Evolutionary conservation across 2,113 vertebrate species (phyloP).

Genomic region (Coreoperca whiteheadi): DNA sequence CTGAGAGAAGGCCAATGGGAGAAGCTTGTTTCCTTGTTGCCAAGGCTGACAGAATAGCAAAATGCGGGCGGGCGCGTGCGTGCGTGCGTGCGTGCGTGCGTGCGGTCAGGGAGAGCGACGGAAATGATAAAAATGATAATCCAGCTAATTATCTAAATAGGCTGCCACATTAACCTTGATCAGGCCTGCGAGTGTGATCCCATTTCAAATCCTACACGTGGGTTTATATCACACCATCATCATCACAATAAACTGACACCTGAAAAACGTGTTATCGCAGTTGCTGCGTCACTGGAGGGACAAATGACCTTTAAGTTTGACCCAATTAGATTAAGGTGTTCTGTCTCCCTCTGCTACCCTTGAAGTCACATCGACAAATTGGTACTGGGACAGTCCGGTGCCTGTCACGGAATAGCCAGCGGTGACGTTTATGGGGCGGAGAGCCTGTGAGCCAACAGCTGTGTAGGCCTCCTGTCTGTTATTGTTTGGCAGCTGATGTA

Average conservation of each 20-base stretch:
- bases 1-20: conserved; percentile 67
- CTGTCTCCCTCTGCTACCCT: neutral
- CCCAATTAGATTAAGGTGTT: neutral
- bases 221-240: neutral
- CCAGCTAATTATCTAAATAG: neutral
- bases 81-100: neutral
- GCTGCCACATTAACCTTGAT: neutral
- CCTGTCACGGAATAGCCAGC: conserved; percentile 43
- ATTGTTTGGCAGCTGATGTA: conserved; percentile 11
- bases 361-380: conserved; percentile 5
- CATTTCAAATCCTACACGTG: neutral
- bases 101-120: neutral
- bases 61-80: neutral
- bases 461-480: conserved; percentile 16
- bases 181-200: neutral
- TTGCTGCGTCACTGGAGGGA: conserved; percentile 4
- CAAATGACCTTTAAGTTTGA: conserved; percentile 8
- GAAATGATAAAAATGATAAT: neutral
- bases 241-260: neutral
- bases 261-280: neutral
- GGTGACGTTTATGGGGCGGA: conserved; percentile 31
- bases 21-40: conserved; percentile 70
- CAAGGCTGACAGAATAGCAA: conserved; percentile 60
- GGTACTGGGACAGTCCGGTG: conserved; percentile 26
- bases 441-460: conserved; percentile 20